phyloP scores from a whole-genome alignment of 2,113 vertebrate species.

The Candoia aspera region DNA sequence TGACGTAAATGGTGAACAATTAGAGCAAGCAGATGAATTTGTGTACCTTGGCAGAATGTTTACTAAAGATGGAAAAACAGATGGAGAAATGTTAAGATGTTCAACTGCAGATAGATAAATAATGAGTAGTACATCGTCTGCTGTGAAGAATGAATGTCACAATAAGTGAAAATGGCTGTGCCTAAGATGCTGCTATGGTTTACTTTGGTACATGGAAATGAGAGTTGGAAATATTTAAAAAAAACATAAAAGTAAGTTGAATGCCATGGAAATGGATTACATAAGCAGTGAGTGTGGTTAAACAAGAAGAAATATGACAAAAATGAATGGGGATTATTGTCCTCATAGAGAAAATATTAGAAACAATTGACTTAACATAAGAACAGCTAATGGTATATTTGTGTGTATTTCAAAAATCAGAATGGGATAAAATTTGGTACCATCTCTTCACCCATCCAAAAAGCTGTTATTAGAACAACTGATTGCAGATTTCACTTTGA shows the following conservation, averaged over 20 bases:
- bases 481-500: background rate
- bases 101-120: background rate
- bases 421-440: background rate
- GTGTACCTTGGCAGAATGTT: background rate
- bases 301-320: background rate
- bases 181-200: background rate
- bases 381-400: background rate
- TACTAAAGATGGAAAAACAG: background rate
- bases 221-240: background rate
- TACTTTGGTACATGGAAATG: background rate
- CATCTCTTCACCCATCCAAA: background rate
- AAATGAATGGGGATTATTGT: background rate
- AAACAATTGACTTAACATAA: background rate
- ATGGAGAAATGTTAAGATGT: background rate
- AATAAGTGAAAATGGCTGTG: background rate
- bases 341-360: background rate
- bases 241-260: background rate
- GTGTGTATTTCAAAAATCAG: background rate
- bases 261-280: background rate
- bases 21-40: background rate
- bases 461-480: background rate
- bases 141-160: background rate
- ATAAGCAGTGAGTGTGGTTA: background rate
- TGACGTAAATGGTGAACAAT: background rate
- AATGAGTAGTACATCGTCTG: background rate